Percentiles rank a stretch among this genome's conserved stretches.
Conservation (phyloP, 2,888 invertebrate genomes). For the Apamea crenata region DNA sequence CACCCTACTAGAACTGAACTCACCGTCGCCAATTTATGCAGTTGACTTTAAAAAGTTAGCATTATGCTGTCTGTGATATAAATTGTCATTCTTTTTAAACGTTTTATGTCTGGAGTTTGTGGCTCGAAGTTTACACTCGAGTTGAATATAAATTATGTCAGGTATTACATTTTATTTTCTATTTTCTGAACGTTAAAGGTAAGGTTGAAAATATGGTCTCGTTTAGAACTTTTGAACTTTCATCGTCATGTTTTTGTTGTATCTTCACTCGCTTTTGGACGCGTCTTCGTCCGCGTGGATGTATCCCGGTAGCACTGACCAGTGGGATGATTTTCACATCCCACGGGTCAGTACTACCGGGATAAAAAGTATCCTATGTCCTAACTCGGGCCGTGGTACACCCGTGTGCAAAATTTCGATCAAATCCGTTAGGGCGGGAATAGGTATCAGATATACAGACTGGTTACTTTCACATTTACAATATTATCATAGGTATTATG, state of each 20-base stretch:
- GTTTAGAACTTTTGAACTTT: neutral
- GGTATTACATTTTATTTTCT: conserved; percentile 22
- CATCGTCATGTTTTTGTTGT: neutral
- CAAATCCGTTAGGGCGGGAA: too few species aligned
- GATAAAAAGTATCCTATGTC: neutral
- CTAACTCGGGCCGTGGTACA: too few species aligned
- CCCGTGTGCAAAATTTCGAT: too few species aligned
- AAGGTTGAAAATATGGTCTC: neutral
- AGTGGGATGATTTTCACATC: too few species aligned
- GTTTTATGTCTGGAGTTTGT: conserved; percentile 36
- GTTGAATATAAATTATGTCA: conserved; percentile 25
- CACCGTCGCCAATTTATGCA: conserved; percentile 38
- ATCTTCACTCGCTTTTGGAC: too few species aligned
- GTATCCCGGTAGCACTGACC: too few species aligned
- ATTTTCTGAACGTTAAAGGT: conserved; percentile 17
- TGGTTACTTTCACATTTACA: too few species aligned
- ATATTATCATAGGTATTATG: too few species aligned
- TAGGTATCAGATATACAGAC: too few species aligned
- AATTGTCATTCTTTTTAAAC: conserved; percentile 48
- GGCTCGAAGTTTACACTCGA: conserved; percentile 21
- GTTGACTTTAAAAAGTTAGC: conserved; percentile 45
- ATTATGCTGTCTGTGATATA: conserved; percentile 35
- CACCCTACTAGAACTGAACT: conserved; percentile 20
- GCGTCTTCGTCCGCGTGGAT: neutral
- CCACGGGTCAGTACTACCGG: neutral